These are phyloP conservation scores for Palythoa heliodiscus DNA, from an alignment of 92 coral and sea anemone genomes.

Conservation along the genomic window DNA sequence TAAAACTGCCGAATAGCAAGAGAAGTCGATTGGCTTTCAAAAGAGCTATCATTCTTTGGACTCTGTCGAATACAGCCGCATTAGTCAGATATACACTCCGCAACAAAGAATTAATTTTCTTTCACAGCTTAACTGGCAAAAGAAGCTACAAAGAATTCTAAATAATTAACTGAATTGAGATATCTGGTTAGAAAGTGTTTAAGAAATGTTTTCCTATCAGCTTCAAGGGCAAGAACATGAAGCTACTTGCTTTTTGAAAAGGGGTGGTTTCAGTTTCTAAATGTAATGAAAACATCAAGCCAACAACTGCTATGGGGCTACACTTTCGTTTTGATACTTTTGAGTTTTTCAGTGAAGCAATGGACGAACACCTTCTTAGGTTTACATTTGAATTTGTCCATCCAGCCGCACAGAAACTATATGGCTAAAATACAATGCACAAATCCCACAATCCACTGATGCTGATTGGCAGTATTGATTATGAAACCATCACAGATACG, in stretches of 20 bases:
- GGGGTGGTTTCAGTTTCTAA: neutral
- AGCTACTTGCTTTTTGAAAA: neutral
- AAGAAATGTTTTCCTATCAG: no score
- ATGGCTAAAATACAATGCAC: neutral
- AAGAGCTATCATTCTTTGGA: no score
- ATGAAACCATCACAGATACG: neutral
- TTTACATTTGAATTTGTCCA: neutral
- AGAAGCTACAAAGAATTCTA: no score
- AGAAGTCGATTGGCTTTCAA: no score
- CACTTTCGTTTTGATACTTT: neutral
- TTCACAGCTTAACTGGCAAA: no score
- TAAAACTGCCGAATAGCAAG: no score
- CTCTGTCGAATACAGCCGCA: no score
- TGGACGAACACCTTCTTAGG: neutral
- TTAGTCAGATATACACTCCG: no score
- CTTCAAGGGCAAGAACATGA: neutral
- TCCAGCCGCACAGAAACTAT: neutral
- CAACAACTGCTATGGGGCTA: neutral
- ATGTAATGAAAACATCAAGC: neutral
- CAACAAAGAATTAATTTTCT: no score
- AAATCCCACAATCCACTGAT: neutral
- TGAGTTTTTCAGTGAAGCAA: neutral
- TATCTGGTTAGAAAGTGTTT: no score
- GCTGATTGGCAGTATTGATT: neutral
- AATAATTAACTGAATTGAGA: no score